Conservation (phyloP, 2,888 invertebrate genomes). For the Rhamnusium bicolor region DNA sequence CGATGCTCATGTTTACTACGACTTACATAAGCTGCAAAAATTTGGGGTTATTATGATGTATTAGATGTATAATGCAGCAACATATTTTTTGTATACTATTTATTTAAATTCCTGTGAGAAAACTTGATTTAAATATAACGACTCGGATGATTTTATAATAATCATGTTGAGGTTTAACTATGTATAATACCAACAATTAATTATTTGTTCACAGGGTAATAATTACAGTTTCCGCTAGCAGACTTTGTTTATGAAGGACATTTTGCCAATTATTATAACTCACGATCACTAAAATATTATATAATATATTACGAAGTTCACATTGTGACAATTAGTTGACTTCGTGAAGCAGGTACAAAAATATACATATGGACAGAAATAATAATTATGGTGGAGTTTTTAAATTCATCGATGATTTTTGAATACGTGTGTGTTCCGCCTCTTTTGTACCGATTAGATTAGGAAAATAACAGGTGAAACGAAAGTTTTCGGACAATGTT, state of each 20-base stretch:
- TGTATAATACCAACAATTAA: slow-evolving; percentile 1
- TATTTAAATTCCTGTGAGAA: background rate
- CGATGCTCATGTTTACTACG: too few relatives aligned
- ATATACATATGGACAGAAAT: too few relatives aligned
- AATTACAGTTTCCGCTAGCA: slow-evolving; percentile 3
- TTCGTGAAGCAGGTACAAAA: too few relatives aligned
- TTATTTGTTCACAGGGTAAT: background rate
- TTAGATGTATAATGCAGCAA: too few relatives aligned
- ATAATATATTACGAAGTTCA: background rate
- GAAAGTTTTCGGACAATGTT: too few relatives aligned
- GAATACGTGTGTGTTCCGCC: too few relatives aligned
- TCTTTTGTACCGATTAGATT: too few relatives aligned
- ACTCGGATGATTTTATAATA: background rate
- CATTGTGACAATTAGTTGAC: background rate
- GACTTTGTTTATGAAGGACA: background rate
- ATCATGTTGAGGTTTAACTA: background rate
- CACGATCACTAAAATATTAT: background rate
- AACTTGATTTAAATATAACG: background rate
- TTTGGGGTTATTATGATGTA: too few relatives aligned
- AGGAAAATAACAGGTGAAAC: too few relatives aligned
- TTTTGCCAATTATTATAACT: background rate
- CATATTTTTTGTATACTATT: background rate
- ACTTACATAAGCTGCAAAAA: too few relatives aligned
- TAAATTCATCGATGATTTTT: too few relatives aligned
- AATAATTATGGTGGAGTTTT: too few relatives aligned